phyloP scores from a whole-genome alignment of 2,113 vertebrate genomes.

The Anolis sagrei region DNA sequence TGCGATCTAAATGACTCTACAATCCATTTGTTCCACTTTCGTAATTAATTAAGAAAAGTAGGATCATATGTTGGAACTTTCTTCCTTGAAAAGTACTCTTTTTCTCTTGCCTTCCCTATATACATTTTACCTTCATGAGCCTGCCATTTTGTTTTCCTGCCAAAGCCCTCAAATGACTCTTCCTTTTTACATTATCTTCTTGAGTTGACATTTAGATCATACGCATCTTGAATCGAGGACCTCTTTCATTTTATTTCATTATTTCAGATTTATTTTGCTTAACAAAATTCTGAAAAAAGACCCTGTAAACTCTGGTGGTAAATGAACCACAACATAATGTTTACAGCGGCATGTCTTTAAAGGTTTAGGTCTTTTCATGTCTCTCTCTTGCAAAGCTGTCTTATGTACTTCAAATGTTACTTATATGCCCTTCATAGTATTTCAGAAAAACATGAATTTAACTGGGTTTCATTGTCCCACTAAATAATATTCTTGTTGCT shows the following conservation, averaged over 20 bases:
- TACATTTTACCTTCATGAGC: background rate
- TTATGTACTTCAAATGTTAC: constrained; percentile 57
- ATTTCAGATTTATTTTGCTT: background rate
- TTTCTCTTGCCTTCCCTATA: background rate
- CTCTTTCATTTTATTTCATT: background rate
- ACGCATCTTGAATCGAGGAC: background rate
- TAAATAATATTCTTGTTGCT: constrained; percentile 77
- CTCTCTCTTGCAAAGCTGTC: constrained; percentile 26
- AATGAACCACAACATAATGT: background rate
- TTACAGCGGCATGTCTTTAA: background rate
- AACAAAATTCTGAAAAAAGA: background rate
- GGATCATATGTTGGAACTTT: background rate
- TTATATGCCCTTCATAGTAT: constrained; percentile 57
- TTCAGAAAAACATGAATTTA: constrained; percentile 55
- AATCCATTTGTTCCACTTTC: too few species aligned
- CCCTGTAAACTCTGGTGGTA: background rate
- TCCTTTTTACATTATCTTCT: background rate
- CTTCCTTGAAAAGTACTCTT: background rate
- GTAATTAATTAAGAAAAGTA: background rate
- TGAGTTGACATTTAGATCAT: background rate
- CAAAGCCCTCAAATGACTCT: background rate
- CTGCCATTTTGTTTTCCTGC: background rate
- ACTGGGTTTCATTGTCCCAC: constrained; percentile 67
- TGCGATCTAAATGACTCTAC: too few species aligned
- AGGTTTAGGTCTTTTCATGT: constrained; percentile 41